Evolutionary conservation across 2,888 invertebrate genomes (phyloP).

Genomic region (Yponomeuta evonymella): DNA sequence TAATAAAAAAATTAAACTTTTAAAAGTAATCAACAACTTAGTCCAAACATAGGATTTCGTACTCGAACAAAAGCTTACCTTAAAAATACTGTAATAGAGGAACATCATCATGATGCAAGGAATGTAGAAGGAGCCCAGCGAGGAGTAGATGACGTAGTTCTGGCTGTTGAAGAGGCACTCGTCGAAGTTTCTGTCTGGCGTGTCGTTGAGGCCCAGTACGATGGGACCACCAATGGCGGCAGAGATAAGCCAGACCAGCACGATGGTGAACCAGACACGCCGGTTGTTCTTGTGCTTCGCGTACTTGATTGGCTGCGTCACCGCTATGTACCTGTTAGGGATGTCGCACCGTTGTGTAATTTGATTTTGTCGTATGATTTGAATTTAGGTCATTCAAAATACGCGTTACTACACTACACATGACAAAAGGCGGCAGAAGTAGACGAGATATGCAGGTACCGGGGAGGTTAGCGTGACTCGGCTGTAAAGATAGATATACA

Average conservation of each 20-base stretch:
- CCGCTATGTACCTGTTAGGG: slow-evolving; percentile 94
- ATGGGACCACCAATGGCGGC: slow-evolving; percentile 97
- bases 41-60: too few species aligned
- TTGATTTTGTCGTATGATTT: too few species aligned
- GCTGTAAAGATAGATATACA: too few species aligned
- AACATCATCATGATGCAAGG: slow-evolving; percentile 99
- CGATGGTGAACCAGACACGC: slow-evolving; percentile 95
- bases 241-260: slow-evolving; percentile 94
- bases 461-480: too few species aligned
- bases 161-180: slow-evolving; percentile 98
- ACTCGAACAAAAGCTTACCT: slow-evolving; percentile 76
- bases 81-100: slow-evolving; percentile 97
- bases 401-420: too few species aligned
- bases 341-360: background rate
- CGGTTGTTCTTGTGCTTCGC: slow-evolving; percentile 98
- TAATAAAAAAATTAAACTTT: too few species aligned
- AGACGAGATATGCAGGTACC: too few species aligned
- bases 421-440: too few species aligned
- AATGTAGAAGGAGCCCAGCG: slow-evolving; percentile 98
- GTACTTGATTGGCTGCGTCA: slow-evolving; percentile 99
- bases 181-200: slow-evolving; percentile 87
- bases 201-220: slow-evolving; percentile 96
- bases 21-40: too few species aligned
- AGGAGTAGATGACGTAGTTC: slow-evolving; percentile 98
- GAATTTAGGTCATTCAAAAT: too few species aligned